phyloP scores from a whole-genome alignment of 2,113 vertebrate genomes.

The Perca flavescens region DNA sequence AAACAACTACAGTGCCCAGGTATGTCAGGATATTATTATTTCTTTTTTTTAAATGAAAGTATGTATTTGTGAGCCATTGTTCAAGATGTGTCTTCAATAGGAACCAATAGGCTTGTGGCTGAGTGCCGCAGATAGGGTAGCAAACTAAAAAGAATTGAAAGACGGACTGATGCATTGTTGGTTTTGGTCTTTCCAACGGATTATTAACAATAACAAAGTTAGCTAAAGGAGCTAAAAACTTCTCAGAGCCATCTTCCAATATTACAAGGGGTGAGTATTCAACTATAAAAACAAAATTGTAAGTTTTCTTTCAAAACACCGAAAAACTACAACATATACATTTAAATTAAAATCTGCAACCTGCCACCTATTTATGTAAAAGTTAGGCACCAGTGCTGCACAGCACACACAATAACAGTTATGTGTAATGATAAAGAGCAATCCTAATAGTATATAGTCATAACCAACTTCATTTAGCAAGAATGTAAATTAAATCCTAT shows the following conservation, averaged over 20 bases:
- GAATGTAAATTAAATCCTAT: slow-evolving; percentile 51
- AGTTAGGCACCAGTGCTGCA: background rate
- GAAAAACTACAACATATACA: background rate
- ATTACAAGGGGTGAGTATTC: background rate
- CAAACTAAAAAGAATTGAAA: too few relatives aligned
- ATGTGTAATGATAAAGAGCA: background rate
- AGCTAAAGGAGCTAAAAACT: too few relatives aligned
- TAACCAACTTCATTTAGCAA: slow-evolving; percentile 24
- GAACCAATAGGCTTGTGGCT: too few relatives aligned
- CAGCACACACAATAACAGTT: background rate
- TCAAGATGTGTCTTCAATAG: too few relatives aligned
- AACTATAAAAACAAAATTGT: too few relatives aligned
- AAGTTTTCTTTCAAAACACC: background rate
- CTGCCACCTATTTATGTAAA: background rate
- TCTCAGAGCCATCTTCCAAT: background rate
- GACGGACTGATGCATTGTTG: too few relatives aligned
- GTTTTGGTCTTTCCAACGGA: too few relatives aligned
- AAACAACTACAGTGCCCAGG: background rate
- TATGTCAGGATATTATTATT: too few relatives aligned
- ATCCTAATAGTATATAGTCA: background rate
- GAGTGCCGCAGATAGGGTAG: too few relatives aligned
- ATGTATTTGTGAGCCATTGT: too few relatives aligned
- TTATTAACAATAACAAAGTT: too few relatives aligned
- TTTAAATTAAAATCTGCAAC: background rate
- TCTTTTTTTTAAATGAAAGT: too few relatives aligned